phyloP scores from a whole-genome alignment of 2,888 invertebrate species.

The Teinopalpus imperialis region DNA sequence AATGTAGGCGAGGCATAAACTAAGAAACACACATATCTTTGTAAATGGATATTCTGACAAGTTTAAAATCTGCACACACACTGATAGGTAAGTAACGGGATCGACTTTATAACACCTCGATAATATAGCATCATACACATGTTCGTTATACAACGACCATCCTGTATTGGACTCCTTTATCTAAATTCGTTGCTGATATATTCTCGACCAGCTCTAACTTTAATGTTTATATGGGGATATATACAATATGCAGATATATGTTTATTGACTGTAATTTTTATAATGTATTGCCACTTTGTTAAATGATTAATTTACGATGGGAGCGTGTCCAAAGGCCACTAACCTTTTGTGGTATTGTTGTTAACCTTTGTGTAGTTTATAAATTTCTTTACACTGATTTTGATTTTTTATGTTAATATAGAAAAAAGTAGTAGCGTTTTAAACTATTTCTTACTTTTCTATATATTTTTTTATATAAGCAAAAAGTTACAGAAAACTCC shows the following conservation, averaged over 20 bases:
- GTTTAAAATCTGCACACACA: conserved; percentile 19
- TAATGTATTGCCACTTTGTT: no score
- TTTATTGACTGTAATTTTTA: no score
- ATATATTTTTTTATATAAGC: no score
- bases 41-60: conserved; percentile 17
- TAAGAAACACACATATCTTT: conserved; percentile 19
- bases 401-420: no score
- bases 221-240: no score
- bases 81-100: conserved; percentile 17
- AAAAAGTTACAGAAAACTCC: no score
- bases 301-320: background rate
- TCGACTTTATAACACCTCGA: conserved; percentile 6
- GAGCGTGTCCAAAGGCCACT: background rate
- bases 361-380: background rate
- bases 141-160: conserved; percentile 21
- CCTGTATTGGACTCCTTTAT: conserved; percentile 12
- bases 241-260: no score
- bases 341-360: background rate
- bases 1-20: conserved; percentile 25
- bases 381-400: no score
- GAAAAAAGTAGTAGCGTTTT: no score
- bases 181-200: conserved; percentile 11
- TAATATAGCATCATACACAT: conserved; percentile 12
- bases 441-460: no score
- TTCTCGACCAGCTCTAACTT: no score